Evolutionary conservation across 2,113 vertebrate genomes (phyloP).

Genomic region (Daubentonia madagascariensis): DNA sequence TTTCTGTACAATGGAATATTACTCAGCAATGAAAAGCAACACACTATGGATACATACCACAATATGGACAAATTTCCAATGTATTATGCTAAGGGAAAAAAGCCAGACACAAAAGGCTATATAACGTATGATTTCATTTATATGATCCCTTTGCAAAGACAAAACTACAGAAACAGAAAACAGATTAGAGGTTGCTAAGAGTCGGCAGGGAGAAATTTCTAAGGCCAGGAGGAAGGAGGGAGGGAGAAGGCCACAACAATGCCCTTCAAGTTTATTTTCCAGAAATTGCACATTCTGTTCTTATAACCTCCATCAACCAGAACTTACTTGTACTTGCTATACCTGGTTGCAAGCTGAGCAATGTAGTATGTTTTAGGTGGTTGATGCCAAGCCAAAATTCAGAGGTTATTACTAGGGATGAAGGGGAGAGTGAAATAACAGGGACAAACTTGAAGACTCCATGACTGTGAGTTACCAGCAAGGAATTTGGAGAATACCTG

Average conservation of each 20-base stretch:
- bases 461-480: background rate
- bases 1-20: background rate
- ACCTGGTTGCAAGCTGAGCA: background rate
- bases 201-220: background rate
- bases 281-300: background rate
- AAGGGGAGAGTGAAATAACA: background rate
- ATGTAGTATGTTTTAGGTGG: background rate
- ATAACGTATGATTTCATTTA: background rate
- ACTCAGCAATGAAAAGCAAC: background rate
- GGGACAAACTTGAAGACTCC: background rate
- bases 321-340: background rate
- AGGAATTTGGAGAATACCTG: background rate
- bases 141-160: background rate
- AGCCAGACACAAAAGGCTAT: background rate
- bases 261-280: background rate
- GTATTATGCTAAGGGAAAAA: background rate
- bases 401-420: background rate
- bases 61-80: background rate
- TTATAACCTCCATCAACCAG: background rate
- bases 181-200: background rate
- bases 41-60: background rate
- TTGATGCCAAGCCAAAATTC: background rate
- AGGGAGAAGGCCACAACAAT: background rate
- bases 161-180: background rate
- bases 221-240: background rate